Evolutionary conservation across 2,888 invertebrate genomes (phyloP).

Genomic region (Scaptomyza polygonia): DNA sequence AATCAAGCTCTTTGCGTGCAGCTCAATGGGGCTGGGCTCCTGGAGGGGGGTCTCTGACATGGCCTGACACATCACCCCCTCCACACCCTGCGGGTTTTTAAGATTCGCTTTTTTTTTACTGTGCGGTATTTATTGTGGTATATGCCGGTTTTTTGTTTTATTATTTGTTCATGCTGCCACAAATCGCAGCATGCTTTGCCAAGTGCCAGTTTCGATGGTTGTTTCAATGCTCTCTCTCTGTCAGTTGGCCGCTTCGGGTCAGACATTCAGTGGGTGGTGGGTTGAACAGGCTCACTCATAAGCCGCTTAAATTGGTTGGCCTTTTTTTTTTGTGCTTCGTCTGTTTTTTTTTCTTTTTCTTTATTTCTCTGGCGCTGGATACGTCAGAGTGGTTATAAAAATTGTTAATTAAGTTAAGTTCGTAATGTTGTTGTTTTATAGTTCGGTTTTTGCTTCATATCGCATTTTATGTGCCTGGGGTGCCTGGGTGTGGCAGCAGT

Average conservation of each 20-base stretch:
- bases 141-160: constrained; percentile 25
- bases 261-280: constrained; percentile 3
- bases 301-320: constrained; percentile 68
- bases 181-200: constrained; percentile 46
- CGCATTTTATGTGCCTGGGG: constrained; percentile 1
- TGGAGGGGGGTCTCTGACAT: neutral
- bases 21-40: constrained; percentile 33
- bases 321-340: constrained; percentile 46
- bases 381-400: constrained; percentile 46
- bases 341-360: constrained; percentile 30
- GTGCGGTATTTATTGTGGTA: constrained; percentile 69
- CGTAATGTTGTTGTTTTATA: constrained; percentile 57
- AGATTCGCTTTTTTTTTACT: constrained; percentile 62
- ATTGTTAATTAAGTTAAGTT: constrained; percentile 70
- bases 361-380: constrained; percentile 10
- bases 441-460: constrained; percentile 5
- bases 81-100: constrained; percentile 29
- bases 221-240: constrained; percentile 11
- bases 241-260: constrained; percentile 12
- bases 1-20: constrained; percentile 55
- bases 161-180: constrained; percentile 5
- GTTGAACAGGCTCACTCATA: constrained; percentile 32
- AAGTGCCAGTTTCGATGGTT: constrained; percentile 40
- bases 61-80: constrained; percentile 1
- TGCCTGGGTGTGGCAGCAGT: constrained; percentile 9